These are phyloP conservation scores for Hydrotaea cyrtoneurina DNA, from an alignment of 2,888 invertebrate species.

Conservation along the genomic window DNA sequence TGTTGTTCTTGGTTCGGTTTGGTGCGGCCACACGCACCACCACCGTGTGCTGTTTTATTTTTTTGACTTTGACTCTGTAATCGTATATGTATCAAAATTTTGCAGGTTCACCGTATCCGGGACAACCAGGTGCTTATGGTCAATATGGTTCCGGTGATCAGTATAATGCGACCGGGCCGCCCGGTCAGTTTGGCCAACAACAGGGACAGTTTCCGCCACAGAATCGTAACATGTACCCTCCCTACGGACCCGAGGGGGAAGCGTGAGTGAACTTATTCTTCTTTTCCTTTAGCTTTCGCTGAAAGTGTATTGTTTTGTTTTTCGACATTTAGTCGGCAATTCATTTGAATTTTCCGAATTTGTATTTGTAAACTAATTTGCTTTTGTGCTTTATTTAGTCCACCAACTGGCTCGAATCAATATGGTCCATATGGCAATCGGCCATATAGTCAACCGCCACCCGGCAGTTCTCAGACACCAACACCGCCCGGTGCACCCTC, in stretches of 20 bases:
- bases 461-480: conserved; percentile 82
- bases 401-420: conserved; percentile 80
- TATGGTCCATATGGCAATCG: conserved; percentile 79
- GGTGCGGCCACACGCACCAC: too few species aligned
- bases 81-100: conserved; percentile 34
- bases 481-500: conserved; percentile 79
- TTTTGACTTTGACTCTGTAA: not conserved
- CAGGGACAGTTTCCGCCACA: conserved; percentile 84
- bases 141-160: conserved; percentile 86
- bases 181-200: conserved; percentile 84
- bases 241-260: conserved; percentile 87
- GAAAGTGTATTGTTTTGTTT: conserved; percentile 64
- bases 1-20: too few species aligned
- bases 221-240: conserved; percentile 90
- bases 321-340: conserved; percentile 3
- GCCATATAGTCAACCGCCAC: conserved; percentile 80
- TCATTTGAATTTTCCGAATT: not conserved
- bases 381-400: conserved; percentile 68
- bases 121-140: conserved; percentile 84
- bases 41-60: not conserved
- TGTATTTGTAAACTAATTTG: not conserved
- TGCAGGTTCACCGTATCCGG: conserved; percentile 83
- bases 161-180: conserved; percentile 83
- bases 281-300: conserved; percentile 45
- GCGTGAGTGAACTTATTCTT: conserved; percentile 82